Evolutionary conservation across 2,113 vertebrate species (phyloP).

Genomic region (Tyto alba): DNA sequence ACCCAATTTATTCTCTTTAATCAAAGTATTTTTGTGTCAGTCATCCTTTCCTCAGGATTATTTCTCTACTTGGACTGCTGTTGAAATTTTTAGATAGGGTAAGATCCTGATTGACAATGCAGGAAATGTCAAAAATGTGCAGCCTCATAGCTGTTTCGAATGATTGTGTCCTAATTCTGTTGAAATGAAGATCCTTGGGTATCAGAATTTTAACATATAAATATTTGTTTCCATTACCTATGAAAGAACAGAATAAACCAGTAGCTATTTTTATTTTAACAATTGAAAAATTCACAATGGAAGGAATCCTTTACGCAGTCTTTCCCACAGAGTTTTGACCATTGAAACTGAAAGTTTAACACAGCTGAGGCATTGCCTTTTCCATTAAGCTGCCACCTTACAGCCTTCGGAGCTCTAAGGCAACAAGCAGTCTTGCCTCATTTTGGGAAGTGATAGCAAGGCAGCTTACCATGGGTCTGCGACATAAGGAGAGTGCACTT

Average conservation of each 20-base stretch:
- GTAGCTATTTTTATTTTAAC: not conserved
- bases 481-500: not conserved
- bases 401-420: not conserved
- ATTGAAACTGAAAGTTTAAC: conserved; percentile 24
- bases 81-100: not conserved
- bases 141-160: conserved; percentile 27
- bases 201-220: conserved; percentile 36
- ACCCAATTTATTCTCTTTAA: not conserved
- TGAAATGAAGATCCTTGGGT: conserved; percentile 18
- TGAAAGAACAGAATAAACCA: conserved; percentile 56
- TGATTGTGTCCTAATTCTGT: conserved; percentile 37
- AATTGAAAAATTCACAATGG: not conserved
- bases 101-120: not conserved
- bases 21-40: not conserved
- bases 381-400: not conserved
- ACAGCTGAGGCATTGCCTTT: not conserved
- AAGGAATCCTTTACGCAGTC: not conserved
- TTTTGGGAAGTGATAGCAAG: not conserved
- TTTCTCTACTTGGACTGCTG: not conserved
- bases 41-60: not conserved
- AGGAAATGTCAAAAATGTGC: conserved; percentile 27
- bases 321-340: conserved; percentile 26
- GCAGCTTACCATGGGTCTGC: not conserved
- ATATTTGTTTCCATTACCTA: conserved; percentile 15
- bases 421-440: not conserved